A percentile compares a stretch with the other conserved stretches of the same genome.
phyloP scores from a whole-genome alignment of 1,140 invertebrate genomes.

The Pseudoatta argentina region DNA sequence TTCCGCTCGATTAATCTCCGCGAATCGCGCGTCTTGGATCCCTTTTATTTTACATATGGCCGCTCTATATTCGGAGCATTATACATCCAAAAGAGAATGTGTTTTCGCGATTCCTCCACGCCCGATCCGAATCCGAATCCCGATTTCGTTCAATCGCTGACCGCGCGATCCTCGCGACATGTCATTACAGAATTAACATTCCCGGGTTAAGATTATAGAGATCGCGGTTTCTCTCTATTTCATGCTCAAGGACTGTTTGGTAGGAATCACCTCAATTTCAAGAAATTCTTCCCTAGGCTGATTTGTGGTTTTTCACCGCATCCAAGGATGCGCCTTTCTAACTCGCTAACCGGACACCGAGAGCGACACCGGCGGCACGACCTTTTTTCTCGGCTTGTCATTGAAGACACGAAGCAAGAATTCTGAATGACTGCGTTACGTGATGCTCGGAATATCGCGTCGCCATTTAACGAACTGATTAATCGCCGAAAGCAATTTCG shows the following conservation, averaged over 20 bases:
- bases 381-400: slow-evolving; percentile 32
- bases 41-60: neutral
- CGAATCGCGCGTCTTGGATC: slow-evolving; percentile 49
- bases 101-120: neutral
- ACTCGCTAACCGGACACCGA: slow-evolving; percentile 1
- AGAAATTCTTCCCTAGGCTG: slow-evolving; percentile 63
- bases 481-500: slow-evolving; percentile 53
- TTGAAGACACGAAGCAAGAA: slow-evolving; percentile 37
- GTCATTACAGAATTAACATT: slow-evolving; percentile 68
- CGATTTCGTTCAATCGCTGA: no score
- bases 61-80: slow-evolving; percentile 37
- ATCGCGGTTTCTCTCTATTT: slow-evolving; percentile 74
- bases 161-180: neutral
- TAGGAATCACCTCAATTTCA: slow-evolving; percentile 68
- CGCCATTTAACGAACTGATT: slow-evolving; percentile 65
- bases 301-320: slow-evolving; percentile 73
- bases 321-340: slow-evolving; percentile 74
- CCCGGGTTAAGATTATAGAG: slow-evolving; percentile 59
- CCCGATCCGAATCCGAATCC: neutral
- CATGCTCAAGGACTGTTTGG: slow-evolving; percentile 64
- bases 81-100: neutral
- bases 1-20: slow-evolving; percentile 55
- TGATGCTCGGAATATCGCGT: slow-evolving; percentile 38
- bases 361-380: slow-evolving; percentile 22
- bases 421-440: slow-evolving; percentile 59